Evolutionary conservation across 2,797 vertebrate genomes (phyloP).

Genomic region (Helostoma temminkii): DNA sequence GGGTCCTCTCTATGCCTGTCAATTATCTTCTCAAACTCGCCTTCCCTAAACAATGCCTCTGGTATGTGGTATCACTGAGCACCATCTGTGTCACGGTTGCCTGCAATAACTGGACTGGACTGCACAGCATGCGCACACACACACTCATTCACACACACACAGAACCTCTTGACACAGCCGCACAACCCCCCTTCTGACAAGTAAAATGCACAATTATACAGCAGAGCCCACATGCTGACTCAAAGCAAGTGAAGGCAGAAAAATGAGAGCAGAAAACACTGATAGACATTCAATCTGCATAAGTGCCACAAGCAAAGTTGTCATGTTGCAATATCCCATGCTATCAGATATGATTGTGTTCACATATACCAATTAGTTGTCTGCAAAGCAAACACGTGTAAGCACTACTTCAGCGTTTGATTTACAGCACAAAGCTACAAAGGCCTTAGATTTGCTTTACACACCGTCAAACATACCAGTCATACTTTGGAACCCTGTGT

Average conservation of each 20-base stretch:
- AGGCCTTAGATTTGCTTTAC: background rate
- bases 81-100: slow-evolving; percentile 88
- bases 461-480: slow-evolving; percentile 22
- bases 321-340: slow-evolving; percentile 7
- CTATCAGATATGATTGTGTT: slow-evolving; percentile 2
- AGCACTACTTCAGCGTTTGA: background rate
- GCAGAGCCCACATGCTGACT: slow-evolving; percentile 71
- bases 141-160: slow-evolving; percentile 34
- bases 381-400: background rate
- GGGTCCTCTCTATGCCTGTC: slow-evolving; percentile 83
- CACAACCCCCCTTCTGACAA: slow-evolving; percentile 39
- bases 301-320: background rate
- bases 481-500: slow-evolving; percentile 31
- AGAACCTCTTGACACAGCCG: slow-evolving; percentile 28
- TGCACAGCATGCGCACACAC: slow-evolving; percentile 48
- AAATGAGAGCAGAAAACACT: background rate
- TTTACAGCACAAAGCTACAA: background rate
- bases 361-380: background rate
- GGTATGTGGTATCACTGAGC: slow-evolving; percentile 88
- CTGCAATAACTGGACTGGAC: slow-evolving; percentile 89
- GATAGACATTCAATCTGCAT: background rate
- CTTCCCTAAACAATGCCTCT: slow-evolving; percentile 89
- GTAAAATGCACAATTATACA: slow-evolving; percentile 62
- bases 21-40: slow-evolving; percentile 86
- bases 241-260: slow-evolving; percentile 40